Evolutionary conservation across 1,140 invertebrate genomes (phyloP).

Genomic region (Caenorhabditis inopinata): DNA sequence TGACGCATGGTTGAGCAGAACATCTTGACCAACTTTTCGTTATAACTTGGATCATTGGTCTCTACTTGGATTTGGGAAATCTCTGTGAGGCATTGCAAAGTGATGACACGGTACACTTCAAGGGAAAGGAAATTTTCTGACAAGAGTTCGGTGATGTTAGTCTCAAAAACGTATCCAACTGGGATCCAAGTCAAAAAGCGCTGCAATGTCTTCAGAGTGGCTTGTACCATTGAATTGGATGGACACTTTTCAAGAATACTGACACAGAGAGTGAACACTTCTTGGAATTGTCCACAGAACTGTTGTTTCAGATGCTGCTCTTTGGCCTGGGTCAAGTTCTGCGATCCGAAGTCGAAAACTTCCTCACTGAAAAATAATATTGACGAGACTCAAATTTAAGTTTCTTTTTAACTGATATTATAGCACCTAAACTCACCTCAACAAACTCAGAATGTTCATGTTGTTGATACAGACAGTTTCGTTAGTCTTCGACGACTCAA

Average conservation of each 20-base stretch:
- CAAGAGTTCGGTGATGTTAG: slow-evolving; percentile 88
- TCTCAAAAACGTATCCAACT: slow-evolving; percentile 98
- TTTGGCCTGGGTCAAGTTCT: slow-evolving; percentile 92
- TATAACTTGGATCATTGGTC: slow-evolving; percentile 42
- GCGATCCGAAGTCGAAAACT: slow-evolving; percentile 94
- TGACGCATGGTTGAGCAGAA: slow-evolving; percentile 34
- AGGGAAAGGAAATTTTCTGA: slow-evolving; percentile 95
- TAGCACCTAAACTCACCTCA: slow-evolving; percentile 69
- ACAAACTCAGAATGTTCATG: slow-evolving; percentile 93
- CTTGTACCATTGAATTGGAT: slow-evolving; percentile 71
- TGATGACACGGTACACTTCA: slow-evolving; percentile 95
- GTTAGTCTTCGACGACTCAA: slow-evolving; percentile 96
- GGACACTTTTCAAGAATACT: slow-evolving; percentile 92
- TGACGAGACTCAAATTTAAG: no score
- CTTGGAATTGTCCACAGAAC: slow-evolving; percentile 98
- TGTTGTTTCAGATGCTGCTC: slow-evolving; percentile 98
- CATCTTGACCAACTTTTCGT: slow-evolving; percentile 52
- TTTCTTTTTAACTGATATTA: not conserved
- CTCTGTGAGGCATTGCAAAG: slow-evolving; percentile 95
- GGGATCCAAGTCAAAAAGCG: slow-evolving; percentile 99
- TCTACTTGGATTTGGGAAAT: slow-evolving; percentile 72
- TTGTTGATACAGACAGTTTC: slow-evolving; percentile 99
- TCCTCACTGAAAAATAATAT: slow-evolving; percentile 76
- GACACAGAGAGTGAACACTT: slow-evolving; percentile 94
- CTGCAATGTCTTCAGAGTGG: slow-evolving; percentile 90